phyloP scores from a whole-genome alignment of 2,888 invertebrate genomes.

The Amphipoea lucens region DNA sequence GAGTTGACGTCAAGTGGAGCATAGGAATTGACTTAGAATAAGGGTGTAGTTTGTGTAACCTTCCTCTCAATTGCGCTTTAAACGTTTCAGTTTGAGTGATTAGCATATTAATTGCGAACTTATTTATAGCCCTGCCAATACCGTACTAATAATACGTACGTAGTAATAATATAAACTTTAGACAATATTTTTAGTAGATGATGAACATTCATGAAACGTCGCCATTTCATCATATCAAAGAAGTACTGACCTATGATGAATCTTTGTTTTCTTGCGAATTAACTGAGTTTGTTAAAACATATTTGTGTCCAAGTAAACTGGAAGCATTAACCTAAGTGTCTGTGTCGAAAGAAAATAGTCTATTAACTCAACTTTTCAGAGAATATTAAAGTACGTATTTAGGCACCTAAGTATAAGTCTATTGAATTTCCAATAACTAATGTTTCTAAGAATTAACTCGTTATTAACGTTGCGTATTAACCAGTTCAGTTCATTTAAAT shows the following conservation, averaged over 20 bases:
- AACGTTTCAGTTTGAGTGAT: conserved; percentile 28
- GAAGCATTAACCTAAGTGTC: too few species aligned
- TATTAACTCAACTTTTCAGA: background rate
- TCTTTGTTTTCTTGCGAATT: background rate
- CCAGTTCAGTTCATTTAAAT: conserved; percentile 1
- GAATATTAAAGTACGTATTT: background rate
- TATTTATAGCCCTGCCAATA: conserved; percentile 1
- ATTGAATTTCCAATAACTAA: conserved; percentile 1
- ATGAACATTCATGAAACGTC: background rate
- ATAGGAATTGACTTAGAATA: background rate
- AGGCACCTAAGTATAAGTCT: background rate
- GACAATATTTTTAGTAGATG: background rate
- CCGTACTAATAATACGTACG: too few species aligned
- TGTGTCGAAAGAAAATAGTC: background rate
- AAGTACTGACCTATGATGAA: background rate
- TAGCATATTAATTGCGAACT: conserved; percentile 13
- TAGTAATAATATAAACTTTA: conserved; percentile 3
- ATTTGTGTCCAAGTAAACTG: background rate
- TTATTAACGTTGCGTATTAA: conserved; percentile 1
- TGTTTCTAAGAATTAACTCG: background rate
- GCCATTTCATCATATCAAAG: background rate
- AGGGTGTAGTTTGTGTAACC: background rate
- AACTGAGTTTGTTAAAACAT: background rate
- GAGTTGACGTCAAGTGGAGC: background rate
- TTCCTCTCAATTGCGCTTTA: conserved; percentile 46